These are phyloP conservation scores for Hymenopus coronatus DNA, from an alignment of 2,888 invertebrate genomes.

Conservation along the genomic window DNA sequence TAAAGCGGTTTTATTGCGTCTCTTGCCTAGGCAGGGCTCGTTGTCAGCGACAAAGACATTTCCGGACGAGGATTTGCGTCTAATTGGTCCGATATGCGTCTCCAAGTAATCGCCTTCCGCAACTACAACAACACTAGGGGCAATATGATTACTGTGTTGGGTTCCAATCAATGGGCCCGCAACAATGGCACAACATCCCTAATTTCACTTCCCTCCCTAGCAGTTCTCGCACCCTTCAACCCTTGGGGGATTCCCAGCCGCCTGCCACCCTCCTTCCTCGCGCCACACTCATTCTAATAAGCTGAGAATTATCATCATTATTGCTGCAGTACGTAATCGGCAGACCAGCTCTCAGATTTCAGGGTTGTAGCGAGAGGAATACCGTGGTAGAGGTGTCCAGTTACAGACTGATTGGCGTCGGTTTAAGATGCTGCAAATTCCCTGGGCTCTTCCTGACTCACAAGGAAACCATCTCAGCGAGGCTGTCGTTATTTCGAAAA, in stretches of 20 bases:
- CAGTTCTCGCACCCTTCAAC: neutral
- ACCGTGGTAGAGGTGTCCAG: neutral
- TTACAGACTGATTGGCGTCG: neutral
- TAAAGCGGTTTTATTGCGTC: too few relatives aligned
- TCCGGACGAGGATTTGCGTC: neutral
- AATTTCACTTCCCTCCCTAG: constrained; percentile 10
- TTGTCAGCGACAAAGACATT: neutral
- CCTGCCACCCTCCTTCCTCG: neutral
- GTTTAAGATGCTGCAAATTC: too few relatives aligned
- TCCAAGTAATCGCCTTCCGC: neutral
- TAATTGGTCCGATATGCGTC: neutral
- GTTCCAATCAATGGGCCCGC: constrained; percentile 29
- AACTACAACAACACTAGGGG: neutral
- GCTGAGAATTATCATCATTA: neutral
- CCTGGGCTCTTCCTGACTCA: too few relatives aligned
- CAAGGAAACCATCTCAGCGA: too few relatives aligned
- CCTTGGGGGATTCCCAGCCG: neutral
- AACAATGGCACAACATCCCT: constrained; percentile 26
- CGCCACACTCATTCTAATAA: neutral
- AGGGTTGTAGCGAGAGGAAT: neutral
- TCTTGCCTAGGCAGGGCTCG: neutral
- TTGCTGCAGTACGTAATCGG: neutral
- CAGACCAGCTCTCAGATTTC: neutral
- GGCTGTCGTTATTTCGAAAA: too few relatives aligned
- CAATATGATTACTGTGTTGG: constrained; percentile 23